Conservation (phyloP, 2,888 invertebrate genomes). For the Drosophila prolongata region DNA sequence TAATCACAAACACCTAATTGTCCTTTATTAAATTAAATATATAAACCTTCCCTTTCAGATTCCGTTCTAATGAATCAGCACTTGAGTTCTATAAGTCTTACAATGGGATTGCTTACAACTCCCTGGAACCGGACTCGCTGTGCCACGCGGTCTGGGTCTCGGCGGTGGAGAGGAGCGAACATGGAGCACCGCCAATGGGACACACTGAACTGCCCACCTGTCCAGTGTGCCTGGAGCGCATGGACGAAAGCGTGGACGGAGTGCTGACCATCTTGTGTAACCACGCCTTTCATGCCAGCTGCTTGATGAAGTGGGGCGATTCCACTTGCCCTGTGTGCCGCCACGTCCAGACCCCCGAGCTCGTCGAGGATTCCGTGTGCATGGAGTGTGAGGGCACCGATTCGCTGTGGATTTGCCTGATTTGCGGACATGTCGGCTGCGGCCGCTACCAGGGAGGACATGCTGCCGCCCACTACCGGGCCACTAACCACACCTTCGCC, state of each 20-base stretch:
- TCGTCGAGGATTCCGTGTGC: constrained; percentile 86
- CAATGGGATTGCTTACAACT: constrained; percentile 97
- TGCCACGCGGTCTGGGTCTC: constrained; percentile 99
- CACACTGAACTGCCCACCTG: constrained; percentile 98
- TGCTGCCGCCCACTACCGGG: constrained; percentile 97
- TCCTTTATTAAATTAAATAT: constrained; percentile 55
- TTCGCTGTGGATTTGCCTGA: constrained; percentile 98
- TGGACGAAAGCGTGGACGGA: constrained; percentile 99
- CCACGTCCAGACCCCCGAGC: constrained; percentile 87
- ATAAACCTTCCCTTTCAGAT: constrained; percentile 84
- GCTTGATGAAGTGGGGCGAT: constrained; percentile 98
- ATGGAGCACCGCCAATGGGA: constrained; percentile 89
- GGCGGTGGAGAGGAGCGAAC: constrained; percentile 93
- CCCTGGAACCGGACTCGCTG: constrained; percentile 94
- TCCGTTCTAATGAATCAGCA: constrained; percentile 91
- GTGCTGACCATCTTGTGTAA: constrained; percentile 99
- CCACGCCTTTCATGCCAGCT: constrained; percentile 98
- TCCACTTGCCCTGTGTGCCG: constrained; percentile 99
- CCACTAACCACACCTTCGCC: constrained; percentile 98
- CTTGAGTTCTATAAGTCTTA: constrained; percentile 96
- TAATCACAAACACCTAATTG: neutral
- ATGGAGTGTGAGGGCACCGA: constrained; percentile 88
- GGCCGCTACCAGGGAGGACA: constrained; percentile 96
- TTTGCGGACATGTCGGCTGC: constrained; percentile 99
- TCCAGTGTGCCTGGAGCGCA: constrained; percentile 92